A percentile compares a stretch with the other conserved stretches of the same genome.
phyloP scores from a whole-genome alignment of 1,140 invertebrate genomes.

The Atopsyche davidsoni region DNA sequence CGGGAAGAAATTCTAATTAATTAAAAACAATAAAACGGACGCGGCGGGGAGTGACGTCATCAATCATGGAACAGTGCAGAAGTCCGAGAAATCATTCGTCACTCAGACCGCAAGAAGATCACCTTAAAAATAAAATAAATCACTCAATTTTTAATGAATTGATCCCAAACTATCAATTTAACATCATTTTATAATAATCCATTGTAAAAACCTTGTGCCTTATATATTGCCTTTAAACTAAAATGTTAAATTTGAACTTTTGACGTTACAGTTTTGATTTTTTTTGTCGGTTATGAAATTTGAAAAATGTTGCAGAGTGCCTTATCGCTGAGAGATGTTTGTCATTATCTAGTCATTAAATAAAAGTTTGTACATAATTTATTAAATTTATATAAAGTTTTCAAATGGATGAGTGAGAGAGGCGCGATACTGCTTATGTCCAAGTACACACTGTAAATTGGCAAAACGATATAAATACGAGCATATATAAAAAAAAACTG shows the following conservation, averaged over 20 bases:
- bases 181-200: not conserved
- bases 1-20: not conserved
- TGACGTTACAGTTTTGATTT: slow-evolving; percentile 1
- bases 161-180: not conserved
- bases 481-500: too few relatives aligned
- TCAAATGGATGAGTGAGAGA: too few relatives aligned
- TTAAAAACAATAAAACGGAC: not conserved
- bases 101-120: slow-evolving; percentile 7
- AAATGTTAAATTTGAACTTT: slow-evolving; percentile 1
- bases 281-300: too few relatives aligned
- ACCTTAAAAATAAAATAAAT: slow-evolving; percentile 18
- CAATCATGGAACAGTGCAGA: slow-evolving; percentile 10
- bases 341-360: slow-evolving; percentile 28
- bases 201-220: slow-evolving; percentile 5
- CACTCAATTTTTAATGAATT: not conserved
- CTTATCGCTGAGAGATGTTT: slow-evolving; percentile 19
- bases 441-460: too few relatives aligned
- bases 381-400: too few relatives aligned
- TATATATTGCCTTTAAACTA: slow-evolving; percentile 4
- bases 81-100: slow-evolving; percentile 12
- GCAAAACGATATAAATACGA: too few relatives aligned
- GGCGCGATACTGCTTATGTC: too few relatives aligned
- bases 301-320: too few relatives aligned
- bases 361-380: slow-evolving; percentile 22
- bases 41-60: slow-evolving; percentile 9